A percentile compares a stretch with the other conserved stretches of the same genome.
Evolutionary conservation across 2,888 invertebrate genomes (phyloP).

Genomic region (Drosophila emarginata): DNA sequence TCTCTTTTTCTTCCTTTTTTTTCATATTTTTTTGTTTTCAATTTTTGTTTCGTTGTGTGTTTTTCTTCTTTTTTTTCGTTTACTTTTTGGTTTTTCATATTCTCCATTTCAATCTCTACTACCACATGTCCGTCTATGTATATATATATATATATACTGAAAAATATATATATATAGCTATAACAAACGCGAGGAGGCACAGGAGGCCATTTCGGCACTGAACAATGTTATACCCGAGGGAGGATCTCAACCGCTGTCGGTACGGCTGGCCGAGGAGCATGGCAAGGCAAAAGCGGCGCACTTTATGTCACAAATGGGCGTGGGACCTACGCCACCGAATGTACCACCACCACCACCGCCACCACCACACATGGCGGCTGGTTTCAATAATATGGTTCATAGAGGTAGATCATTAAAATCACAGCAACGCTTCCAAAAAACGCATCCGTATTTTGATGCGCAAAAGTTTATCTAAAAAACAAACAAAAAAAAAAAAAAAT

Average conservation of each 20-base stretch:
- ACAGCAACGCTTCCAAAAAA: conserved; percentile 83
- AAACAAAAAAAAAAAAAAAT: conserved; percentile 21
- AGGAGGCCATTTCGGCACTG: conserved; percentile 92
- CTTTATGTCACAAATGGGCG: conserved; percentile 79
- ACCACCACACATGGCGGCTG: conserved; percentile 61
- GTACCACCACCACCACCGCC: conserved; percentile 69
- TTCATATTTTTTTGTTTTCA: background rate
- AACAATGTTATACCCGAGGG: conserved; percentile 94
- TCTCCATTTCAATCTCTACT: background rate
- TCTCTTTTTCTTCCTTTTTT: conserved; percentile 1
- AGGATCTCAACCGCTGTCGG: conserved; percentile 91
- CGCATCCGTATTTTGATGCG: conserved; percentile 82
- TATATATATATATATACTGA: conserved; percentile 2
- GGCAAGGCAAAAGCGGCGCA: conserved; percentile 82
- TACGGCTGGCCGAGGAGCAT: conserved; percentile 84
- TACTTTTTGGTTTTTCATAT: background rate
- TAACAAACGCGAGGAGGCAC: conserved; percentile 94
- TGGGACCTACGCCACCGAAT: conserved; percentile 63
- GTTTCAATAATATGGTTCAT: conserved; percentile 82
- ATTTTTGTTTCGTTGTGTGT: conserved; percentile 28
- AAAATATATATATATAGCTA: conserved; percentile 84
- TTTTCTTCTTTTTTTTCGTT: background rate
- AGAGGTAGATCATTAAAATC: conserved; percentile 82
- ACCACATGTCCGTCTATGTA: background rate
- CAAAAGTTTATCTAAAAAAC: conserved; percentile 78